phyloP scores from a whole-genome alignment of 2,888 invertebrate species.

The Ditylenchus weischeri region DNA sequence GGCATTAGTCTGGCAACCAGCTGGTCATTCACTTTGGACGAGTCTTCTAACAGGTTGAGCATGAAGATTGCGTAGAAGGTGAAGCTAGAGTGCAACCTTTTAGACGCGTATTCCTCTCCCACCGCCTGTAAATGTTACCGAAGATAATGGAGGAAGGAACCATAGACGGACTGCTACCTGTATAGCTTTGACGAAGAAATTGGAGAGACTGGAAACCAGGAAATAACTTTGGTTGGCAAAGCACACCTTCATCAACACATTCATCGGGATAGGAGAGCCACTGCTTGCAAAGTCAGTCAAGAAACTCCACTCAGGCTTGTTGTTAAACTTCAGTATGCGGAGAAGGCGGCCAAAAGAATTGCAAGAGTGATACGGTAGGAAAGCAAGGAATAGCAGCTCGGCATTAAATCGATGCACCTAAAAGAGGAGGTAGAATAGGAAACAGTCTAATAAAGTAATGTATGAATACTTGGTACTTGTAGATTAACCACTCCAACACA shows the following conservation, averaged over 20 bases:
- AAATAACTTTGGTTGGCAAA: slow-evolving; percentile 25
- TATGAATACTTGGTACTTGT: slow-evolving; percentile 63
- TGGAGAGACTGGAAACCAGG: slow-evolving; percentile 15
- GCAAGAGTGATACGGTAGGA: slow-evolving; percentile 88
- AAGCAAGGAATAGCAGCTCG: slow-evolving; percentile 74
- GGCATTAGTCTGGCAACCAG: slow-evolving; percentile 64
- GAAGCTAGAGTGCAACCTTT: slow-evolving; percentile 30
- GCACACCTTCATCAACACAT: slow-evolving; percentile 30
- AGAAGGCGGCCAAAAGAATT: slow-evolving; percentile 78
- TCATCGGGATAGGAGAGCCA: slow-evolving; percentile 45
- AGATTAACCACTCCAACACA: slow-evolving; percentile 89
- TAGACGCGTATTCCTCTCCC: slow-evolving; percentile 29
- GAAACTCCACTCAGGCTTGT: slow-evolving; percentile 61
- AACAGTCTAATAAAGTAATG: neutral
- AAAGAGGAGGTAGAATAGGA: slow-evolving; percentile 52
- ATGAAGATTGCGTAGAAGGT: slow-evolving; percentile 33
- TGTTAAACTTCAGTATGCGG: slow-evolving; percentile 70
- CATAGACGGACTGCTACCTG: slow-evolving; percentile 5
- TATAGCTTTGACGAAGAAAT: slow-evolving; percentile 19
- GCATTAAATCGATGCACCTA: slow-evolving; percentile 83
- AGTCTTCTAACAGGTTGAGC: slow-evolving; percentile 64
- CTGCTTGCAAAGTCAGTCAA: slow-evolving; percentile 39
- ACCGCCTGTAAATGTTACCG: slow-evolving; percentile 15
- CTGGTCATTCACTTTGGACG: slow-evolving; percentile 63
- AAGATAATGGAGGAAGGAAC: too few relatives aligned